Percentiles rank a stretch among this genome's conserved stretches.
Evolutionary conservation across 2,888 invertebrate species (phyloP).

Genomic region (Cheilosia grossa): DNA sequence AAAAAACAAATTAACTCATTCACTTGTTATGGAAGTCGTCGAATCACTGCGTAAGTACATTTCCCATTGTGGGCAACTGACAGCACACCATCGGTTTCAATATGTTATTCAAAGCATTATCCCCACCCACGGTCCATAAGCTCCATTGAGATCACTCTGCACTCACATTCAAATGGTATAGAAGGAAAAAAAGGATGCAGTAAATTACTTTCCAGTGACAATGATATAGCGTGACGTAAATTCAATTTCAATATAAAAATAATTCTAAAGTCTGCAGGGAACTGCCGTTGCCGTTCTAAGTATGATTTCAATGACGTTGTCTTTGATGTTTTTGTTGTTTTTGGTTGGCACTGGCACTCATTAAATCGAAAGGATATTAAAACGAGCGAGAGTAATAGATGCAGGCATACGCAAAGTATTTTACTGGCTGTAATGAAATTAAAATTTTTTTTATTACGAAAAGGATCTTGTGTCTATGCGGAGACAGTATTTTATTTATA

Average conservation of each 20-base stretch:
- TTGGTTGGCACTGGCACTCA: slow-evolving; percentile 31
- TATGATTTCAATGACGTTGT: slow-evolving; percentile 47
- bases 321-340: slow-evolving; percentile 26
- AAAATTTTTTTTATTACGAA: slow-evolving; percentile 20
- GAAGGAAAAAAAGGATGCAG: slow-evolving; percentile 51
- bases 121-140: slow-evolving; percentile 4
- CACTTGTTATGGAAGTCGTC: no score
- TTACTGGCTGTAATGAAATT: slow-evolving; percentile 22
- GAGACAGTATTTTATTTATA: background rate
- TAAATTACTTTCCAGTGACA: slow-evolving; percentile 61
- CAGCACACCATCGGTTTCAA: background rate
- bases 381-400: slow-evolving; percentile 42
- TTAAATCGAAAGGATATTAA: slow-evolving; percentile 47
- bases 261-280: background rate
- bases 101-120: slow-evolving; percentile 20
- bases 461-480: slow-evolving; percentile 6
- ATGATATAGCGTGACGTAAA: slow-evolving; percentile 67
- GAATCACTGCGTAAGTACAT: slow-evolving; percentile 11
- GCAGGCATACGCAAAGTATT: slow-evolving; percentile 30
- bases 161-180: background rate
- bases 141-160: slow-evolving; percentile 20
- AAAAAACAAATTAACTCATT: no score
- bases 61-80: background rate
- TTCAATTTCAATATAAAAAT: slow-evolving; percentile 62
- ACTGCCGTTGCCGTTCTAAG: slow-evolving; percentile 20